These are phyloP conservation scores for Sphaeramia orbicularis DNA, from an alignment of 2,797 vertebrate genomes.

Conservation along the genomic window DNA sequence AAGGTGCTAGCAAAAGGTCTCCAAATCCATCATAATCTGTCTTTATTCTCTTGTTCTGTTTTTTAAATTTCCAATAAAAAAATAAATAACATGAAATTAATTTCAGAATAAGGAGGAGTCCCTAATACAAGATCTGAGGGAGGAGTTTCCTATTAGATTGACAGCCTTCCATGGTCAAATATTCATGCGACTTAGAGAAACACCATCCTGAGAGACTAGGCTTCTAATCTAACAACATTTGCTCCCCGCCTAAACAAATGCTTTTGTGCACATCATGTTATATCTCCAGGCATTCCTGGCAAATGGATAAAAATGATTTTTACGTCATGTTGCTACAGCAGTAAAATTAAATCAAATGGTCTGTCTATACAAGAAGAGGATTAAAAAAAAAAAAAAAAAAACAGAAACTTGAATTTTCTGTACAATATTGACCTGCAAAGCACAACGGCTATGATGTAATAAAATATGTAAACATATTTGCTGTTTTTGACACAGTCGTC, in stretches of 20 bases:
- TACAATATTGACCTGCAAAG: conserved; percentile 84
- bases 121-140: conserved; percentile 81
- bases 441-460: conserved; percentile 81
- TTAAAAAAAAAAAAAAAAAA: conserved; percentile 44
- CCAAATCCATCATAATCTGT: conserved; percentile 87
- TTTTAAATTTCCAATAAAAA: conserved; percentile 82
- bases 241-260: conserved; percentile 83
- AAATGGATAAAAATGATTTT: conserved; percentile 54
- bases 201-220: conserved; percentile 88
- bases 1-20: conserved; percentile 88
- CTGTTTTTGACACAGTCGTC: conserved; percentile 84
- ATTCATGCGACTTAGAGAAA: conserved; percentile 91
- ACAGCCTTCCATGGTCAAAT: conserved; percentile 89
- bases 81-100: conserved; percentile 86
- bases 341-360: conserved; percentile 65
- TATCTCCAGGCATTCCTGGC: conserved; percentile 55
- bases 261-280: conserved; percentile 63
- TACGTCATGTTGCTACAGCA: conserved; percentile 70
- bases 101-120: conserved; percentile 82
- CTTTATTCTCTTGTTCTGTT: conserved; percentile 82
- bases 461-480: conserved; percentile 87
- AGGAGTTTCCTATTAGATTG: conserved; percentile 80
- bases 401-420: conserved; percentile 74
- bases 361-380: conserved; percentile 71
- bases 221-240: conserved; percentile 91